Evolutionary conservation across 1,140 invertebrate genomes (phyloP), one percentile per base, ranked within the genome.

Genomic region (Eulimnadia texana): DNA sequence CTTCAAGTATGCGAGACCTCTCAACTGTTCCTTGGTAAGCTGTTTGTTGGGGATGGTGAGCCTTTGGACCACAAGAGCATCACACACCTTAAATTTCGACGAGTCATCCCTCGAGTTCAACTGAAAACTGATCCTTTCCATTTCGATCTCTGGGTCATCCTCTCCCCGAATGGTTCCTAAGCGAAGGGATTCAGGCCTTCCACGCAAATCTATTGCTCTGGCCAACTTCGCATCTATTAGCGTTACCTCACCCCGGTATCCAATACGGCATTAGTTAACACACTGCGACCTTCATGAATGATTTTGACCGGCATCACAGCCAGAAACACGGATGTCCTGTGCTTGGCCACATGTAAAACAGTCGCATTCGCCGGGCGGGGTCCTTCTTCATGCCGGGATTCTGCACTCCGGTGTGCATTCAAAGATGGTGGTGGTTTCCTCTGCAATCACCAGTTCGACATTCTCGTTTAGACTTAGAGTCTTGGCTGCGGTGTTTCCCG

Each of bases 161-260:
- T 24, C 13, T 20, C 59, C 59, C 42, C 51, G 59, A 3, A 24
- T 50, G 25, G 42, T 50, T 20, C 50, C 50, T 16, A 52, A 23
- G 19, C 10, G 22, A 13, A 50, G 19, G 1, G 23, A 10, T 25
- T 0, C 22, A 3, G 22, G 28, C 9, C 20, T 23, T 19, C 59
- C 59, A 24, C 51, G 22, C n/a, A 52, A 25, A 19, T 19, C 6
- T 13, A 56, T 11, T n/a, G 23, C 3, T 19, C 27, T 19, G 19
- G 59, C 50, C 1, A 61, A 22, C 16, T 49, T 50, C 13, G 27
- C 28, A 6, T 13, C 52, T 19, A 61, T 61, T 16, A 61, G 20
- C 2, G 50, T 51, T n/a, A 61, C 50, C 28, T 61, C 42, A 29
- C 59, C 16, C 59, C 59, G 19, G 59, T 23, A 33, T 61, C 59